Percentiles rank a stretch among this genome's conserved stretches.
phyloP scores from a whole-genome alignment of 2,113 vertebrate species.

The human region GRCh38 chr5:3432501-3433000 shows the following conservation, averaged over 20 bases:
- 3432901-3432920: not conserved
- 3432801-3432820: not conserved
- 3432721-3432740: not conserved
- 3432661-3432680: accelerated
- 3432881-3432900: no score
- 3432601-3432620: not conserved
- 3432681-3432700: not conserved
- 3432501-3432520: not conserved
- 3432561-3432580: accelerated
- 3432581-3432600: no score
- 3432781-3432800: no score
- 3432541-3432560: no score
- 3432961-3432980: no score
- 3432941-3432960: not conserved
- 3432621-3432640: not conserved
- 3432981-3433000: not conserved
- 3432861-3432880: no score
- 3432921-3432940: no score
- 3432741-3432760: not conserved
- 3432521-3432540: accelerated
- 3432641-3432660: accelerated
- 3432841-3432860: accelerated
- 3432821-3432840: not conserved
- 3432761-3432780: not conserved
- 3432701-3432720: not conserved